A percentile compares a stretch with the other conserved stretches of the same genome.
Conservation (phyloP, 2,113 vertebrate genomes). For the Etheostoma cragini region DNA sequence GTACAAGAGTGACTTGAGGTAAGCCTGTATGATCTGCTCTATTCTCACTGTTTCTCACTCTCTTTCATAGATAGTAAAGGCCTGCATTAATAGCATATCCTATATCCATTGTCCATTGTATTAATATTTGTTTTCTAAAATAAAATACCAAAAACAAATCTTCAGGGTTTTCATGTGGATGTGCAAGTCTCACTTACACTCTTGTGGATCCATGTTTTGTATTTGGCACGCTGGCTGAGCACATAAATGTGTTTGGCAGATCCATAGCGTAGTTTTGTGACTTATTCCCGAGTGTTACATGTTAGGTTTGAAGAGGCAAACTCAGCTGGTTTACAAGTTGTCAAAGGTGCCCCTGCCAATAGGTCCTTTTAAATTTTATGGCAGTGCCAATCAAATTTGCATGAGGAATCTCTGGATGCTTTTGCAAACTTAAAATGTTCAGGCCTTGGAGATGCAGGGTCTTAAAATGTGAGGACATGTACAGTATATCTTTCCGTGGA, state of each 20-base stretch:
- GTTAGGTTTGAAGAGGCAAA: constrained; percentile 59
- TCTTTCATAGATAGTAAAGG: neutral
- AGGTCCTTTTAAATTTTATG: constrained; percentile 51
- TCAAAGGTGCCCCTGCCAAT: constrained; percentile 60
- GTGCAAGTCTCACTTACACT: constrained; percentile 40
- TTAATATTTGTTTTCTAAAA: constrained; percentile 1
- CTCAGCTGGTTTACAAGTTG: constrained; percentile 66
- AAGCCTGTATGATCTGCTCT: neutral
- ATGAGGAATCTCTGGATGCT: constrained; percentile 42
- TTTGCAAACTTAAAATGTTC: constrained; percentile 40
- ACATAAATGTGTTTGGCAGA: constrained; percentile 69
- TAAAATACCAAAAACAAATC: constrained; percentile 26
- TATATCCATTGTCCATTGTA: neutral
- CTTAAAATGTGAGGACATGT: constrained; percentile 66
- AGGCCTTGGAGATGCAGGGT: constrained; percentile 40
- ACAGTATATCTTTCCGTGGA: constrained; percentile 65
- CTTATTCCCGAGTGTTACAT: constrained; percentile 67
- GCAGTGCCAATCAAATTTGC: constrained; percentile 64
- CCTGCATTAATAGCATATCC: neutral
- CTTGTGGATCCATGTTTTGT: constrained; percentile 57
- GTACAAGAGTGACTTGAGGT: neutral
- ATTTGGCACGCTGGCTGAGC: constrained; percentile 55
- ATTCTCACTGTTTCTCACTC: neutral
- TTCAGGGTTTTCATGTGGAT: constrained; percentile 29
- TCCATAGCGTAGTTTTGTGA: constrained; percentile 48